Evolutionary conservation across 2,113 vertebrate genomes (phyloP), one percentile per base, ranked within the genome.

Genomic region (Chloroceryle aenea): DNA sequence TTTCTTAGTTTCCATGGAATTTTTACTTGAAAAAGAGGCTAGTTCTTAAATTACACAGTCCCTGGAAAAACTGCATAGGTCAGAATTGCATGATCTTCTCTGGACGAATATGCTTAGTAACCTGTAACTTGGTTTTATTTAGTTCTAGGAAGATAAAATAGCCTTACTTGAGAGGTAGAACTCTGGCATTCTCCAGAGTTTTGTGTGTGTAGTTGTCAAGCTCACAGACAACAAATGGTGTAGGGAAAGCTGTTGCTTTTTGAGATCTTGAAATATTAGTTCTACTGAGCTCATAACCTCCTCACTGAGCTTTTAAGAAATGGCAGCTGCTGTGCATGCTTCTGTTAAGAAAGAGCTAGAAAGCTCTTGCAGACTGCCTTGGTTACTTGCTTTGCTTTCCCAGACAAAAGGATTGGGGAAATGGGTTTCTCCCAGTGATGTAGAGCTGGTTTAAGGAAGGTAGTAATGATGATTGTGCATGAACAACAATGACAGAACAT

Each of bases 31-130:
- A 79, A 88, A 85, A 80, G 55, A 96, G 32, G 25, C n/a, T 52
- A 17, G 25, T 78, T 90, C 82, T 97, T 93, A 86, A 94, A 96
- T 94, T 94, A 95, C 48, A 67, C 86, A 90, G 79, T 92, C 84
- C 76, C 69, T 92, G 76, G 85, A 89, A 91, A 93, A 92, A 27
- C 55, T 61, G 4, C 61, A 71, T 63, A 38, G 94, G 29, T 95
- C 59, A 86, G 63, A 90, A 83, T 62, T 84, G 32, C 12, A 19
- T 83, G 85, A 30, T 96, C 30, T 90, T 91, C 94, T 93, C 68
- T 83, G 68, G 34, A 38, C 71, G 38, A 66, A 42, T 86, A 74
- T 80, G 79, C 72, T 88, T 91, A 87, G 86, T 89, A 96, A 91
- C 90, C 85, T 88, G 53, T 85, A 95, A 92, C 87, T 96, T 90